Conservation (phyloP, 2,888 invertebrate species). For the Conistra vaccinii region DNA sequence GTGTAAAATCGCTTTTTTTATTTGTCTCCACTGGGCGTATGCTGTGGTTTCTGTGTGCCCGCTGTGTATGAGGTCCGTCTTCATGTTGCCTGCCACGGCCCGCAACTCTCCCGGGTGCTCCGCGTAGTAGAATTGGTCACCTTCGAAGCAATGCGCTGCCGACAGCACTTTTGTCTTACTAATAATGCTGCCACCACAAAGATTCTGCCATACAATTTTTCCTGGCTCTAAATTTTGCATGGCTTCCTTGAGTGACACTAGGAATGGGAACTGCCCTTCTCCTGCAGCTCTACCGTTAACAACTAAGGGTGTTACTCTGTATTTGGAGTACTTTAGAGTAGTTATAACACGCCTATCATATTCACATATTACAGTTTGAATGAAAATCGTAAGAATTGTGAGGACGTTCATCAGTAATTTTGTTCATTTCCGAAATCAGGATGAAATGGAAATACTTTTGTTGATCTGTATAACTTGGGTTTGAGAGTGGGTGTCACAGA, state of each 20-base stretch:
- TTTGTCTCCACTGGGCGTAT: conserved; percentile 48
- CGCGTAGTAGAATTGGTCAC: conserved; percentile 71
- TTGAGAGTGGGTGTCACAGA: background rate
- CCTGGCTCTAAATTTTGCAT: conserved; percentile 32
- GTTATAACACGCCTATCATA: conserved; percentile 77
- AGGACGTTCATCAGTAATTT: conserved; percentile 71
- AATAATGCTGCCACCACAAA: conserved; percentile 83
- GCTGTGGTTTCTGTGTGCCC: conserved; percentile 67
- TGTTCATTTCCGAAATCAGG: conserved; percentile 44
- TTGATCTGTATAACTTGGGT: conserved; percentile 1
- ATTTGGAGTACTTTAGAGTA: conserved; percentile 76
- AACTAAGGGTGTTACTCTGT: conserved; percentile 71
- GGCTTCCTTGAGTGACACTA: conserved; percentile 80
- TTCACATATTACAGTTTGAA: conserved; percentile 56
- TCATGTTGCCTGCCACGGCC: conserved; percentile 75
- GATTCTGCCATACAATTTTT: conserved; percentile 72
- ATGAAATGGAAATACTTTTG: background rate
- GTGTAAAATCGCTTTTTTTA: conserved; percentile 38
- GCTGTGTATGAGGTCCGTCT: conserved; percentile 68
- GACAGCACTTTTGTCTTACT: conserved; percentile 72
- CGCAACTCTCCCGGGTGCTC: conserved; percentile 68
- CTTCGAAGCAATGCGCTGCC: conserved; percentile 85
- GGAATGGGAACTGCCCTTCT: conserved; percentile 74
- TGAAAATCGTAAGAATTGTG: conserved; percentile 52
- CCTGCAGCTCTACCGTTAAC: conserved; percentile 75